phyloP scores from a whole-genome alignment of 2,888 invertebrate genomes.

The Trilocha varians region DNA sequence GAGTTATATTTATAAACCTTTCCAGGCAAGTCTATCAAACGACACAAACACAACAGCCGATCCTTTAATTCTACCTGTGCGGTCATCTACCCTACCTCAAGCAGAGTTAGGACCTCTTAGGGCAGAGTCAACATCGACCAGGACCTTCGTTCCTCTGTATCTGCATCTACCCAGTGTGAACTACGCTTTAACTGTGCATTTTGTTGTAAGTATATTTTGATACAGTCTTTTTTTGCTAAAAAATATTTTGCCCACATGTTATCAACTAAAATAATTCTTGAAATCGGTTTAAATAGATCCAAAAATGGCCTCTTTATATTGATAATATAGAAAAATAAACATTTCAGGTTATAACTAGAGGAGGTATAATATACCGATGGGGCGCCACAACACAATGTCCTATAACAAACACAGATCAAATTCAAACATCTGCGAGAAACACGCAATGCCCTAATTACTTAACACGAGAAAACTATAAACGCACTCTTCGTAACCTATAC shows the following conservation, averaged over 20 bases:
- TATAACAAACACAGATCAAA: slow-evolving; percentile 30
- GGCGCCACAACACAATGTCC: slow-evolving; percentile 65
- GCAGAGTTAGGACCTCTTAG: slow-evolving; percentile 41
- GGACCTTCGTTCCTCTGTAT: slow-evolving; percentile 50
- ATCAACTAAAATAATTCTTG: too few species aligned
- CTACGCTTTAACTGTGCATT: slow-evolving; percentile 50
- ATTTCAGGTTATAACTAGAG: slow-evolving; percentile 56
- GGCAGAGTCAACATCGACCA: slow-evolving; percentile 25
- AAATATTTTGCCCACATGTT: too few species aligned
- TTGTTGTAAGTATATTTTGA: slow-evolving; percentile 45
- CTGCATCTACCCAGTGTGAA: slow-evolving; percentile 30
- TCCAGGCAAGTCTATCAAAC: slow-evolving; percentile 41
- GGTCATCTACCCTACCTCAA: slow-evolving; percentile 17
- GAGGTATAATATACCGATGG: slow-evolving; percentile 62
- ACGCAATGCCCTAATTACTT: slow-evolving; percentile 23
- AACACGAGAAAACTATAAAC: too few species aligned
- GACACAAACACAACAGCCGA: slow-evolving; percentile 23
- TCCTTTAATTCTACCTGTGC: slow-evolving; percentile 26
- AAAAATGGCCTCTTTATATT: too few species aligned
- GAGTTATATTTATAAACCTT: too few species aligned
- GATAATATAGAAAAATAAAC: not conserved
- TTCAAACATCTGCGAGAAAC: slow-evolving; percentile 33
- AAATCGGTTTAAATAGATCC: too few species aligned
- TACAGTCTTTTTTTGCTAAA: too few species aligned
- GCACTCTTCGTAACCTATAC: not conserved